These are phyloP conservation scores for Homarus gammarus DNA, from an alignment of 2,888 invertebrate genomes.

Conservation along the genomic window DNA sequence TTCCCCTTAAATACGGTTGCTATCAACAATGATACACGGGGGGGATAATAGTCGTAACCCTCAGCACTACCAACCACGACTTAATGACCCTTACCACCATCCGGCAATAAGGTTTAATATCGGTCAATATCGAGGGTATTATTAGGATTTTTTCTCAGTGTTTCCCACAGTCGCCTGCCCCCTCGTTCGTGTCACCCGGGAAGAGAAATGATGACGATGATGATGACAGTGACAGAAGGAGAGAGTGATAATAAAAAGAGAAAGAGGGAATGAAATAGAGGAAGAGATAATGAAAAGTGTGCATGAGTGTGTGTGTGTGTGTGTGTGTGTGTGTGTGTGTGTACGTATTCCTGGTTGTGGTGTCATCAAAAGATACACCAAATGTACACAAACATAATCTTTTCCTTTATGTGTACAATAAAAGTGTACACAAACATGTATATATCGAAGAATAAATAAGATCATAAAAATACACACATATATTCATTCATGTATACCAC, in stretches of 20 bases:
- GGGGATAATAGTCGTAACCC: background rate
- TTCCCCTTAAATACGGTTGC: constrained; percentile 54
- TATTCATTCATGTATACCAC: no score
- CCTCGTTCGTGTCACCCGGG: constrained; percentile 1
- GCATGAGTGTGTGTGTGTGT: background rate
- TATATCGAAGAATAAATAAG: no score
- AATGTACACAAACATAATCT: no score
- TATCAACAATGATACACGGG: constrained; percentile 46
- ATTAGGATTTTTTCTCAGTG: no score
- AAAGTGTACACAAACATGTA: no score
- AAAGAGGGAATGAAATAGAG: constrained; percentile 12
- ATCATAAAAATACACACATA: no score
- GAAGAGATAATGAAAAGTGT: background rate
- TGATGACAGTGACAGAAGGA: constrained; percentile 23
- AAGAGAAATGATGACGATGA: constrained; percentile 27
- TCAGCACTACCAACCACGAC: background rate
- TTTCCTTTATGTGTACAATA: no score
- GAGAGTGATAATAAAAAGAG: background rate
- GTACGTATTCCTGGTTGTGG: no score
- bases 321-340: no score
- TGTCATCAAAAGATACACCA: no score
- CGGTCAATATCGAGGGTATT: background rate
- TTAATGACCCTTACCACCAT: background rate
- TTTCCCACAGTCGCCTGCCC: background rate
- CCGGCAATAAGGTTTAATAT: background rate